Evolutionary conservation across 2,113 vertebrate genomes (phyloP).

Genomic region (Takifugu bimaculatus): DNA sequence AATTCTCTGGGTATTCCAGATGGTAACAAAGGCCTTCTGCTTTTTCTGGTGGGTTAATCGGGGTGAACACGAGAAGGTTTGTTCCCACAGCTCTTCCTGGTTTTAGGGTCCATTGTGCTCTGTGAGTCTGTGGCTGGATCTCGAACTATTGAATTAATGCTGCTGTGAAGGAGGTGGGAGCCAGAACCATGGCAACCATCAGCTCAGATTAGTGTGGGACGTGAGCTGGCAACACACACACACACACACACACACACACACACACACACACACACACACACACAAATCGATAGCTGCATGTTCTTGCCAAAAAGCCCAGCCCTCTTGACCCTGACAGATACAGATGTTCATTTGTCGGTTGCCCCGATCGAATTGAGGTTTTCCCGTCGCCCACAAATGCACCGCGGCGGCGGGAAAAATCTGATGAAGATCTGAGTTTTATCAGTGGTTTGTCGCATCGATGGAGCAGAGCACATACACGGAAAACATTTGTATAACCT

Average conservation of each 20-base stretch:
- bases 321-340: conserved; percentile 35
- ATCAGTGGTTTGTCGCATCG: too few species aligned
- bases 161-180: conserved; percentile 55
- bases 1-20: background rate
- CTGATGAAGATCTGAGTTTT: background rate
- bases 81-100: background rate
- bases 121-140: conserved; percentile 39
- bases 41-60: background rate
- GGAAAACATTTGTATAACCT: too few species aligned
- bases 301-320: conserved; percentile 28
- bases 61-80: background rate
- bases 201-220: conserved; percentile 63
- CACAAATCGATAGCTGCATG: conserved; percentile 56
- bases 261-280: conserved; percentile 13
- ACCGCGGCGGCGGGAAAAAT: background rate
- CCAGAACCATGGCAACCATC: conserved; percentile 73
- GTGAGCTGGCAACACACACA: conserved; percentile 39
- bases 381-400: conserved; percentile 21
- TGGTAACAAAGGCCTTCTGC: background rate
- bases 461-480: too few species aligned
- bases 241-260: conserved; percentile 15
- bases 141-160: conserved; percentile 62
- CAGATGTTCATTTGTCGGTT: conserved; percentile 53
- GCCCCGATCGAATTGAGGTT: conserved; percentile 33
- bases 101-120: conserved; percentile 2